Base-by-base conservation (phyloP, 2,113 vertebrate species). In the Hepsetus odoe region DNA sequence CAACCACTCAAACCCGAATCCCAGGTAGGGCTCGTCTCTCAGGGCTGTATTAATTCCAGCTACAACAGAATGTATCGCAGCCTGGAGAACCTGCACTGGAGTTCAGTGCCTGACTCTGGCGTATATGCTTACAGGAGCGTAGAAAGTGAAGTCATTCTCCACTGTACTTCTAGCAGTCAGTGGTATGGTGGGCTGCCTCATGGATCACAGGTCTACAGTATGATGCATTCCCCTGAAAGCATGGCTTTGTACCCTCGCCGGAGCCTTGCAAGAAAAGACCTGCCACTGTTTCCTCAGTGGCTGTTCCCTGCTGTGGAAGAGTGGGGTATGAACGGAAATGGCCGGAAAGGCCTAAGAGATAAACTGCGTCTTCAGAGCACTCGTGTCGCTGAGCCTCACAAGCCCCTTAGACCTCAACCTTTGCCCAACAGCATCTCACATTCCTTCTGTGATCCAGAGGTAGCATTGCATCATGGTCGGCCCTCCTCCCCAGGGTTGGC, bases 31-130 rank as follows among this genome's bases (percentile, higher is more conserved):
- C 11, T 10, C n/a, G 46, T 58, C 7, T 75, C 69, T 0, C 82
- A 83, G 12, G 76, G 83, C 35, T 88, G 67, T 13, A 0, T 71
- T 22, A 86, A 85, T 44, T 68, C 72, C 0, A 78, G 33, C 1
- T 72, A 85, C 35, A 84, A 89, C 11, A 89, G 95, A 77, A 92
- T 95, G 59, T 96, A 94, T 80, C 92, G 91, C 65, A 97, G 96
- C 55, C 91, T 96, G 92, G 96, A 97, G 88, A 95, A 96, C 88
- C 90, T 97, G n/a, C 95, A 92, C 85, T 95, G 93, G 94, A 89
- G 85, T 80, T 18, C 83, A 0, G 35, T 86, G 46, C 77, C 90
- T 12, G 91, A 96, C 74, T 78, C 88, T 12, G 84, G 88, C 8
- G 66, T 90, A 51, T 92, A 88, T 7, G 78, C 80, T 30, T 93